These are phyloP conservation scores for Cebus imitator DNA, from an alignment of 2,113 vertebrate genomes.

Conservation along the genomic window DNA sequence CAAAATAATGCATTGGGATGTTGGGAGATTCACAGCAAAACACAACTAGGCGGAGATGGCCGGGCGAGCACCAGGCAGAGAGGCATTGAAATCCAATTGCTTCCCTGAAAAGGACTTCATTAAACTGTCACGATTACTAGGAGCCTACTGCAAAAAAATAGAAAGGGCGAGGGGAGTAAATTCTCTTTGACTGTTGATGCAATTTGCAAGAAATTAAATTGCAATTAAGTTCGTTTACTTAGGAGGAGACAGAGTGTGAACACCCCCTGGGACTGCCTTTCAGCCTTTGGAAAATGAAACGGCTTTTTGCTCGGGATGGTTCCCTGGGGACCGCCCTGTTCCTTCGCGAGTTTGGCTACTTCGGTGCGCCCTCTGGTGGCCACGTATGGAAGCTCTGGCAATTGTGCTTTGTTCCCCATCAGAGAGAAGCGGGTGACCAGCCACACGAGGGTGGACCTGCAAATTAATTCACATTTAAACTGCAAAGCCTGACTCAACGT, in stretches of 20 bases:
- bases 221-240: conserved; percentile 60
- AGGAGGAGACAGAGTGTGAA: conserved; percentile 39
- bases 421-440: too few relatives aligned
- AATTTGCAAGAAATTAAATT: conserved; percentile 73
- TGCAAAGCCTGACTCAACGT: not conserved
- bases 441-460: rapidly evolving
- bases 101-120: conserved; percentile 16
- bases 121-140: conserved; percentile 56
- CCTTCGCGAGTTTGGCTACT: not conserved
- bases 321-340: not conserved
- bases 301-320: not conserved
- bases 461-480: not conserved
- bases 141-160: conserved; percentile 45
- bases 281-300: not conserved
- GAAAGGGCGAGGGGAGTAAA: conserved; percentile 63
- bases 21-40: not conserved
- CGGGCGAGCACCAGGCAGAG: not conserved
- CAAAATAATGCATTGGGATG: not conserved
- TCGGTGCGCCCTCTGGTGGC: conserved; percentile 61
- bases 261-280: not conserved
- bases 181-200: conserved; percentile 66
- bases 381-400: not conserved
- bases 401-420: not conserved
- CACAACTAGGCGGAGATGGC: not conserved
- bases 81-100: conserved; percentile 54